These are phyloP conservation scores for Philopedon plagiatum DNA, from an alignment of 2,888 invertebrate species.

Conservation along the genomic window DNA sequence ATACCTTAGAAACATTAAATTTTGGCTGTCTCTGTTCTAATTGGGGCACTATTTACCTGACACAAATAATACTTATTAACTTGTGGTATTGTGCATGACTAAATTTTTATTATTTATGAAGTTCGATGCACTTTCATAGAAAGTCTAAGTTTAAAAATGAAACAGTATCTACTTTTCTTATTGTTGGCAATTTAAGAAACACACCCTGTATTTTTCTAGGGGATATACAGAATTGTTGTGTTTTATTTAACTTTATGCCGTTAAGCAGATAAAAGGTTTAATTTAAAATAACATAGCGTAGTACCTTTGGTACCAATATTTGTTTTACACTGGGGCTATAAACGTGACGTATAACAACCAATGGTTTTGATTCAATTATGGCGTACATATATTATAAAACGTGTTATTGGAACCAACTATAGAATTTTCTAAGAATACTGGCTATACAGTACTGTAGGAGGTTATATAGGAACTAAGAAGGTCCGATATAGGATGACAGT, in stretches of 20 bases:
- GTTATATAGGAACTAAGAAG: not conserved
- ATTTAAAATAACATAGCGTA: constrained; percentile 3
- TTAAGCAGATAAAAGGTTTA: not conserved
- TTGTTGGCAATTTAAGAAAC: too few relatives aligned
- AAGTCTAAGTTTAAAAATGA: too few relatives aligned
- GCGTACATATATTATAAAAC: not conserved
- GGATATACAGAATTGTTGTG: not conserved
- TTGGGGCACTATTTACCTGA: too few relatives aligned
- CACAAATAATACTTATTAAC: too few relatives aligned
- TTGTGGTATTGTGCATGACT: too few relatives aligned
- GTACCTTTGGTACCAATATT: constrained; percentile 1
- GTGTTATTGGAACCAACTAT: not conserved
- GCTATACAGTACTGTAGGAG: not conserved
- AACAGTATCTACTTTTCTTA: too few relatives aligned
- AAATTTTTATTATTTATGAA: too few relatives aligned
- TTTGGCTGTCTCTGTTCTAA: too few relatives aligned
- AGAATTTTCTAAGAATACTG: not conserved
- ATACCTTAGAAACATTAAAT: too few relatives aligned
- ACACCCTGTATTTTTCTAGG: too few relatives aligned
- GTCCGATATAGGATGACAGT: not conserved
- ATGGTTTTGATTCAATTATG: constrained; percentile 12
- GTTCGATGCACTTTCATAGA: too few relatives aligned
- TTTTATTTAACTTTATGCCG: not conserved
- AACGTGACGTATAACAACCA: constrained; percentile 5
- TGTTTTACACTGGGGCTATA: constrained; percentile 22